Evolutionary conservation across 2,888 invertebrate genomes (phyloP), one percentile per base, ranked within the genome.

Genomic region (Parnassius apollo): DNA sequence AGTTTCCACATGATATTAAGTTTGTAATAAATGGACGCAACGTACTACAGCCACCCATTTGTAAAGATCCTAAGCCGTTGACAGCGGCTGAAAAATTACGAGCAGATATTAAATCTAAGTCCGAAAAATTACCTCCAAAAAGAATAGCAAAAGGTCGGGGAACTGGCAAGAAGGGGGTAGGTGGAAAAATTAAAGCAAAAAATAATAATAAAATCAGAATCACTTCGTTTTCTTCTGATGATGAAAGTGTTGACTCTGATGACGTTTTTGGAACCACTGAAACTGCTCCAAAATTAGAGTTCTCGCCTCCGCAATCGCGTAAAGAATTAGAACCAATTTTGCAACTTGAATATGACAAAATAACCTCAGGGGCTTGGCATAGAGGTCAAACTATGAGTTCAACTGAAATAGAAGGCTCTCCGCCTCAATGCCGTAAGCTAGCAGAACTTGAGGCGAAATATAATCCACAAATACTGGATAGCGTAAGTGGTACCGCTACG

Each of bases 251-350:
- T 12, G 95, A 95, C 83, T 95, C 95, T 0, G 95, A 95, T 80
- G 95, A 95, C 80, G 95, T 95, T 1, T 95, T 95, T 76, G 95
- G 95, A 42, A 95, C 95, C 42, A 94, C 95, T 0, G 95, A 95
- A 83, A 95, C 95, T 13, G 95, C 95, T 63, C 95, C 95, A 9
- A 93, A 94, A 72, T 87, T 95, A 48, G 95, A 95, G 76, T 95
- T 95, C 80, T 95, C 95, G 12, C 95, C 95, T 2, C 95, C 95
- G 2, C 95, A 95, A 75, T 95, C 95, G 49, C 93, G 95, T 9
- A 95, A 95, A 81, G 95, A 95, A 76, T 93, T 95, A 72, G 95
- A 95, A 78, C 95, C 95, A 0, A 95, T 95, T 65, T 79, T 95
- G 46, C 94, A 95, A 75, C 93, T 93, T 64, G 95, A 95, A 77